Base-by-base conservation (phyloP, 2,888 invertebrate species). In the Cosmopolites sordidus region DNA sequence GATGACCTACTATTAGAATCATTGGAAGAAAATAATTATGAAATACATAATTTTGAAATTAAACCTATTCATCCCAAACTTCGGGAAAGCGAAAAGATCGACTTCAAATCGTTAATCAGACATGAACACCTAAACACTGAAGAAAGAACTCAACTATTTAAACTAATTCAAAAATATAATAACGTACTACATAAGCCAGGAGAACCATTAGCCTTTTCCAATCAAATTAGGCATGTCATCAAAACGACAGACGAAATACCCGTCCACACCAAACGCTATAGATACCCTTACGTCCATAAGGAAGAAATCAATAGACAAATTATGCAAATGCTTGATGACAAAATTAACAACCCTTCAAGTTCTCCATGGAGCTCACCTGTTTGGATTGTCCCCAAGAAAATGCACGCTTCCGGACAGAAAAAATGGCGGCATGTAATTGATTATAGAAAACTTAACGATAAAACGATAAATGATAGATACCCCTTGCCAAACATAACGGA, bases 361-460 rank as follows among this genome's bases (percentile, higher is more conserved):
- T 56, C 56, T 2, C 57, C 64, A 17, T 63, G 61, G 62, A 51
- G 47, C 1, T 55, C 60, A 1, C 63, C 64, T 1, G 55, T 64
- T 6, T 63, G 60, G 60, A 59, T 66, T 1, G 63, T 66, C 11
- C 48, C 49, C 5, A 58, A 60, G 30, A 60, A 62, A 43, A 6
- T 30, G n/a, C n/a, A n/a, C n/a, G n/a, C n/a, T n/a, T n/a, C n/a
- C n/a, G n/a, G n/a, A n/a, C n/a, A n/a, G n/a, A n/a, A n/a, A n/a
- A n/a, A n/a, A n/a, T n/a, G n/a, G n/a, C n/a, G n/a, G n/a, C n/a
- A n/a, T n/a, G n/a, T n/a, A n/a, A n/a, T n/a, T n/a, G n/a, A n/a
- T n/a, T n/a, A n/a, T n/a, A n/a, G n/a, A n/a, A n/a, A n/a, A 18
- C 4, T 52, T 8, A 47, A 47, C 27, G 41, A 18, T 3, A 17